phyloP scores from a whole-genome alignment of 92 coral and sea anemone species.

The Paramuricea clavata region DNA sequence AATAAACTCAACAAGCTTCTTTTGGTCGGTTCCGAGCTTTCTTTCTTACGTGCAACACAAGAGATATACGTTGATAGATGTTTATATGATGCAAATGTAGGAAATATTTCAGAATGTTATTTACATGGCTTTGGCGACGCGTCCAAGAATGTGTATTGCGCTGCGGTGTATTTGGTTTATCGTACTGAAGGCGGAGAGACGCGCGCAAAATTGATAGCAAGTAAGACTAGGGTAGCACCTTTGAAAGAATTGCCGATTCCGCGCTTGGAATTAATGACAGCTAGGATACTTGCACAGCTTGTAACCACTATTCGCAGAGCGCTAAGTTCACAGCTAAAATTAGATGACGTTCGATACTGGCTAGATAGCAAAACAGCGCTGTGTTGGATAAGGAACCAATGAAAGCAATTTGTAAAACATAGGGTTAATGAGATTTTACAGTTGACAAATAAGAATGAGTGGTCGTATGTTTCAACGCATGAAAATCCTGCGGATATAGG shows the following conservation, averaged over 20 bases:
- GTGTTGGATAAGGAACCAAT: slow-evolving; percentile 45
- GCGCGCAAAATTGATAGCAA: too few species aligned
- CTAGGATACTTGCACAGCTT: slow-evolving; percentile 43
- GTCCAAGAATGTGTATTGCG: background rate
- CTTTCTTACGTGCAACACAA: too few species aligned
- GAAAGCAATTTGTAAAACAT: slow-evolving; percentile 52
- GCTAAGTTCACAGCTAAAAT: background rate
- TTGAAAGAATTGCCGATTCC: slow-evolving; percentile 39
- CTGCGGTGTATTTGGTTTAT: background rate
- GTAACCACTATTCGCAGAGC: slow-evolving; percentile 14
- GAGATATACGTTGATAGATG: too few species aligned
- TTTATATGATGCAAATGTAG: too few species aligned
- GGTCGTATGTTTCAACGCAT: slow-evolving; percentile 40
- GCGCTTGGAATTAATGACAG: slow-evolving; percentile 55
- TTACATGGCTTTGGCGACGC: too few species aligned
- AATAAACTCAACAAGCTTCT: too few species aligned
- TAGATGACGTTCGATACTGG: slow-evolving; percentile 20
- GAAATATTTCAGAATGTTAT: too few species aligned
- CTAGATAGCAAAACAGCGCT: slow-evolving; percentile 47
- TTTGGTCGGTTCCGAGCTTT: too few species aligned
- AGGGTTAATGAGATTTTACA: slow-evolving; percentile 23
- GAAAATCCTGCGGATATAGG: slow-evolving; percentile 60
- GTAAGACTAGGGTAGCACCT: too few species aligned
- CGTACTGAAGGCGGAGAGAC: background rate
- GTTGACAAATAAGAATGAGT: slow-evolving; percentile 21